A percentile compares a stretch with the other conserved stretches of the same genome.
Evolutionary conservation across 2,113 vertebrate species (phyloP).

Genomic region (Tauraco erythrolophus): DNA sequence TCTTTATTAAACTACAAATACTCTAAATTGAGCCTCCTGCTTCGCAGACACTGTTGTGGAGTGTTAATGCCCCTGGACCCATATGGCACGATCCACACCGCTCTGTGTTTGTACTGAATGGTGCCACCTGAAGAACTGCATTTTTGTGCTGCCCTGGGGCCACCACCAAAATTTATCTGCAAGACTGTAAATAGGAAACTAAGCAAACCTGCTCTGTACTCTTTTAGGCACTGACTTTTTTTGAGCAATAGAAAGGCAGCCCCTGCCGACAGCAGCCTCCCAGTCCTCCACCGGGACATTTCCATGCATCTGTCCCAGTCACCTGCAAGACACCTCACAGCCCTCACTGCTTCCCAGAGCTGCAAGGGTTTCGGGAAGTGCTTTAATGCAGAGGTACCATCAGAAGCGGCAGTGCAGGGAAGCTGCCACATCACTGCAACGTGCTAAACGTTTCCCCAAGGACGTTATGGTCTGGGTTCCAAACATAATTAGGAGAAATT

Average conservation of each 20-base stretch:
- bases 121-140: background rate
- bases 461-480: constrained; percentile 3
- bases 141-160: background rate
- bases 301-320: background rate
- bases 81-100: accelerated
- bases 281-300: background rate
- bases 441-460: background rate
- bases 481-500: constrained; percentile 67
- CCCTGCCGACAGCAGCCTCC: background rate
- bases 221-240: background rate
- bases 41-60: accelerated
- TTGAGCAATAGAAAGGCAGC: background rate
- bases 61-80: background rate
- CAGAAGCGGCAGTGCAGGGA: background rate
- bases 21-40: background rate
- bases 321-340: background rate
- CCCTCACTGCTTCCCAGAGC: background rate
- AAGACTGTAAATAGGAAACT: background rate
- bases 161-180: background rate
- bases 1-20: background rate
- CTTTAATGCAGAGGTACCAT: background rate
- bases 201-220: accelerated
- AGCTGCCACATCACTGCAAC: background rate
- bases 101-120: background rate
- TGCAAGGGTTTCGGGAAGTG: accelerated